Base-by-base conservation (phyloP, 2,888 invertebrate species). In the Brachyptera putata region DNA sequence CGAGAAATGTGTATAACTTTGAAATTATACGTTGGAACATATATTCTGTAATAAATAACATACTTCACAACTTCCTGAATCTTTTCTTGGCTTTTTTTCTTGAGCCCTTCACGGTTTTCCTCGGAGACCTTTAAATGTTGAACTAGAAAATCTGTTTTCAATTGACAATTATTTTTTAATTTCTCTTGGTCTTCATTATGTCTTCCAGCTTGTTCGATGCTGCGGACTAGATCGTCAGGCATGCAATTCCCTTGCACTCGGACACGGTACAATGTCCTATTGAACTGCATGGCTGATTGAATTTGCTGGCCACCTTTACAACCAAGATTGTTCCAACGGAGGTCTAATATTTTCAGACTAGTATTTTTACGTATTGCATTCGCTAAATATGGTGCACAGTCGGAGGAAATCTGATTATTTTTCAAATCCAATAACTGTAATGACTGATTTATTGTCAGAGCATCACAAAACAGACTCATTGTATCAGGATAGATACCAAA, bases 241-340 rank as follows among this genome's bases (percentile, higher is more conserved):
- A 76, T 70, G 61, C 73, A 74, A 65, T 75, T 75, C 5, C 76
- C 76, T 41, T 70, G 70, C 0, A 75, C 61, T 30, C 53, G 34
- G 22, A 24, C 16, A 14, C 25, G 49, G 11, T 7, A 26, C 9
- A 39, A 3, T 39, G 57, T 69, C 1, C 67, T 65, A 62, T 75
- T 75, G 2, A 68, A 66, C 13, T 68, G 65, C 22, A 75, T 64
- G 7, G 70, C 69, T 58, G 71, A 66, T 61, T 72, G 66, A 48
- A 76, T 62, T 2, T 67, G 65, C 61, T 72, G 69, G 3, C 74
- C 75, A 22, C 75, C 76, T 14, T 69, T 67, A 16, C 70, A 67
- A 14, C 75, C 75, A 50, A 76, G 67, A 1, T 71, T 71, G 61
- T 76, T 75, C 74, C 75, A 75, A 2, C 73, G 67, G 11, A 76